phyloP scores from a whole-genome alignment of 2,113 vertebrate genomes.

The Sylvietta virens region DNA sequence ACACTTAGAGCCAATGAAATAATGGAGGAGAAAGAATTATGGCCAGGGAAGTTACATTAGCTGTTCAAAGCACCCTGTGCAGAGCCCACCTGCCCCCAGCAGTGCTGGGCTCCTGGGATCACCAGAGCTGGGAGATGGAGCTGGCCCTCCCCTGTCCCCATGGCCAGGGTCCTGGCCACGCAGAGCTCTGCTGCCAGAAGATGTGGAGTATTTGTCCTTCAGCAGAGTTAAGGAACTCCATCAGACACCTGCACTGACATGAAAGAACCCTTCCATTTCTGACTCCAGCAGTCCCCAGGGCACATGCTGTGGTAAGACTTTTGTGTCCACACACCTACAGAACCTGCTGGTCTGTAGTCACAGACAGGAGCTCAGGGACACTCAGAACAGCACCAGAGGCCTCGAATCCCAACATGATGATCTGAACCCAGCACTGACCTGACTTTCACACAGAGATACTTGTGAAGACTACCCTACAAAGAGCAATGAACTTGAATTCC shows the following conservation, averaged over 20 bases:
- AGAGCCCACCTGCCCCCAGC: background rate
- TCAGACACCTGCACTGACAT: background rate
- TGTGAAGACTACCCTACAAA: background rate
- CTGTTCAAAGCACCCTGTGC: background rate
- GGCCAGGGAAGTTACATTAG: background rate
- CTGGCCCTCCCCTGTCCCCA: background rate
- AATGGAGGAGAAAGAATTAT: slow-evolving; percentile 5
- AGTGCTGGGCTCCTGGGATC: background rate
- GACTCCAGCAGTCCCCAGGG: background rate
- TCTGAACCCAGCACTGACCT: background rate
- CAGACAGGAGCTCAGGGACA: background rate
- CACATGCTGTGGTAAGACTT: background rate
- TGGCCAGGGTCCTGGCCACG: background rate
- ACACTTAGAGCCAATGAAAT: slow-evolving; percentile 42
- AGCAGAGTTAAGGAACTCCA: background rate
- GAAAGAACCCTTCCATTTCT: background rate
- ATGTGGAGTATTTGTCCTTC: background rate
- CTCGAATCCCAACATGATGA: rapidly evolving
- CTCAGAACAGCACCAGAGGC: background rate
- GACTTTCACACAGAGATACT: background rate
- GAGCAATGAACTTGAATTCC: background rate
- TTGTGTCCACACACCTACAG: background rate
- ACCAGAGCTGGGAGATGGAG: rapidly evolving
- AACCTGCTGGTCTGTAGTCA: background rate
- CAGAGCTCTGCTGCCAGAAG: background rate